A percentile compares a stretch with the other conserved stretches of the same genome.
Conservation (phyloP, 2,113 vertebrate species). For the Macrotis lagotis region DNA sequence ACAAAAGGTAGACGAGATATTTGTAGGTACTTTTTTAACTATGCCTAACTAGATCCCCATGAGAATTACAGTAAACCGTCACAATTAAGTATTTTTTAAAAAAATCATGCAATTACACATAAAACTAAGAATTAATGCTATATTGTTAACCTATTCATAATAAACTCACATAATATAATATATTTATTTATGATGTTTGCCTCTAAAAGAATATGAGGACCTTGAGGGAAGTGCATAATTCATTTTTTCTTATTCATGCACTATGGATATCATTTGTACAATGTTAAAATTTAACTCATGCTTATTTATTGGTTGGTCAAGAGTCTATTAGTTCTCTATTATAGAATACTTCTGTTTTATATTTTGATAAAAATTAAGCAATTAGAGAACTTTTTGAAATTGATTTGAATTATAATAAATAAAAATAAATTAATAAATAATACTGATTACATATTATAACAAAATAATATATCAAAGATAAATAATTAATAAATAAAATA, state of each 20-base stretch:
- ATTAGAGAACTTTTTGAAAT: too few relatives aligned
- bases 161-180: not conserved
- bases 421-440: too few relatives aligned
- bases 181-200: not conserved
- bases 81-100: not conserved
- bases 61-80: not conserved
- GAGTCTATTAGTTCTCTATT: not conserved
- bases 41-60: not conserved
- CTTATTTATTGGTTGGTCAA: not conserved
- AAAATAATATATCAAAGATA: too few relatives aligned
- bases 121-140: not conserved
- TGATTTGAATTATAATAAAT: too few relatives aligned
- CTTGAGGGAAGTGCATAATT: not conserved
- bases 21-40: too few relatives aligned
- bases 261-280: accelerated
- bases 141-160: not conserved
- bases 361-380: too few relatives aligned
- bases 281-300: not conserved
- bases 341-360: not conserved
- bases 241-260: not conserved
- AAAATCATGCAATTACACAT: not conserved
- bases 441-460: too few relatives aligned
- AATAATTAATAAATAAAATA: too few relatives aligned
- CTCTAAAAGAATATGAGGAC: not conserved
- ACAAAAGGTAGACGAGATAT: not conserved